Evolutionary conservation across 2,113 vertebrate genomes (phyloP).

Genomic region (Notothenia rossii): DNA sequence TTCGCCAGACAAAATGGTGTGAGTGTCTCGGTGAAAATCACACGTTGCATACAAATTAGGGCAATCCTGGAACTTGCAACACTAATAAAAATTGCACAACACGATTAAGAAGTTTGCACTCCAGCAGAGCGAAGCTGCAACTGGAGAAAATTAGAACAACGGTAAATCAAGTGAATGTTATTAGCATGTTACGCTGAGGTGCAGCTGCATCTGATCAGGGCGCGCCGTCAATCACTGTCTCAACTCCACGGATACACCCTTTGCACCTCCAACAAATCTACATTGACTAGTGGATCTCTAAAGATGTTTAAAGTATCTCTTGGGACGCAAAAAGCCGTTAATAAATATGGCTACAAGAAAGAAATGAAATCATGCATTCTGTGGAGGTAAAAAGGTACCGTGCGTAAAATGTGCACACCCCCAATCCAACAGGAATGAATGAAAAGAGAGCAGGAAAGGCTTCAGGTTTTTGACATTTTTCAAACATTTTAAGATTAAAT

Average conservation of each 20-base stretch:
- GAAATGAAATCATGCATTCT: background rate
- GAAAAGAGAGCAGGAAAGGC: slow-evolving; percentile 8
- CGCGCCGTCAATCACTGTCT: slow-evolving; percentile 47
- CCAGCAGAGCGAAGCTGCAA: background rate
- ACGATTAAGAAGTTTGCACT: slow-evolving; percentile 24
- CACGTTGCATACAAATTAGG: slow-evolving; percentile 23
- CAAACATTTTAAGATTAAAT: background rate
- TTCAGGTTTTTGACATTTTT: background rate
- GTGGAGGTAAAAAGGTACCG: too few species aligned
- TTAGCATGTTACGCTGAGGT: slow-evolving; percentile 10
- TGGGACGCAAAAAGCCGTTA: background rate
- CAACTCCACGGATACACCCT: slow-evolving; percentile 63
- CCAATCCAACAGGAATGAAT: background rate
- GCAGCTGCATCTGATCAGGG: slow-evolving; percentile 44
- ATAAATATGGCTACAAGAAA: background rate
- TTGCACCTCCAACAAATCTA: background rate
- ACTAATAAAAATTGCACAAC: slow-evolving; percentile 14
- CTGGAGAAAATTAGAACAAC: slow-evolving; percentile 36
- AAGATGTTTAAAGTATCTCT: too few species aligned
- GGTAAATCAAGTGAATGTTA: slow-evolving; percentile 42
- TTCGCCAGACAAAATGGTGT: background rate
- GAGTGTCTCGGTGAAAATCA: slow-evolving; percentile 4
- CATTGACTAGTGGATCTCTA: background rate
- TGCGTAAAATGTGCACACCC: background rate
- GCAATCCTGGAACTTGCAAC: slow-evolving; percentile 17